phyloP scores from a whole-genome alignment of 2,888 invertebrate genomes.

The Erebia aethiops region DNA sequence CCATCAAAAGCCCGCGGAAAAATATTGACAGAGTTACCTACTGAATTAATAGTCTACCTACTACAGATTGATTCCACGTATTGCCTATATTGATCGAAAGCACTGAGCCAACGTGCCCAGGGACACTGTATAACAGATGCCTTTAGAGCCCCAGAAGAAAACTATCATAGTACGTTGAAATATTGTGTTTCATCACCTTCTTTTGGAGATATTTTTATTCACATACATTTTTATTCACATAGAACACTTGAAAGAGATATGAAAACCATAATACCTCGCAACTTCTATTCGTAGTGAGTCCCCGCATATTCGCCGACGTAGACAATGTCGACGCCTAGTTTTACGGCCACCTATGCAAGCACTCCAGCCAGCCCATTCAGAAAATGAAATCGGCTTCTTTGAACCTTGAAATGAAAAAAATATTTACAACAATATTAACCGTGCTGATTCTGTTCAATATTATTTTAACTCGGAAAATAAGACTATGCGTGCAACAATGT shows the following conservation, averaged over 20 bases:
- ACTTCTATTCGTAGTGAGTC: slow-evolving; percentile 68
- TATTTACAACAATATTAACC: not conserved
- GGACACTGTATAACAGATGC: too few relatives aligned
- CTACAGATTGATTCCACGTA: too few relatives aligned
- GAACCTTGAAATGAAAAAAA: slow-evolving; percentile 46
- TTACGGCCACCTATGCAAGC: slow-evolving; percentile 60
- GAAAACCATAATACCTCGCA: slow-evolving; percentile 53
- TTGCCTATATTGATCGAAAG: too few relatives aligned
- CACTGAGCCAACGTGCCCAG: too few relatives aligned
- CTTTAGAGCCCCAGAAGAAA: too few relatives aligned
- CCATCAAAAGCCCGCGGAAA: not conserved
- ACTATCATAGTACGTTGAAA: too few relatives aligned
- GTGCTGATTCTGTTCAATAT: not conserved
- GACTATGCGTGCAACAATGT: too few relatives aligned
- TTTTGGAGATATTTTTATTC: too few relatives aligned
- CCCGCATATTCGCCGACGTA: slow-evolving; percentile 62
- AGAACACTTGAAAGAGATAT: not conserved
- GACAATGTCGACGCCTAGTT: slow-evolving; percentile 66
- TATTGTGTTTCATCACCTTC: too few relatives aligned
- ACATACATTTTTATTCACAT: too few relatives aligned
- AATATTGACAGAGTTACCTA: not conserved
- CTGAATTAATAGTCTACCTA: too few relatives aligned
- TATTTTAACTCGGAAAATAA: too few relatives aligned
- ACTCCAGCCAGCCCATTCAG: slow-evolving; percentile 69
- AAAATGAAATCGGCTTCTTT: slow-evolving; percentile 55